Base-by-base conservation (phyloP, 2,888 invertebrate species). In the Agrenia bidenticulata region DNA sequence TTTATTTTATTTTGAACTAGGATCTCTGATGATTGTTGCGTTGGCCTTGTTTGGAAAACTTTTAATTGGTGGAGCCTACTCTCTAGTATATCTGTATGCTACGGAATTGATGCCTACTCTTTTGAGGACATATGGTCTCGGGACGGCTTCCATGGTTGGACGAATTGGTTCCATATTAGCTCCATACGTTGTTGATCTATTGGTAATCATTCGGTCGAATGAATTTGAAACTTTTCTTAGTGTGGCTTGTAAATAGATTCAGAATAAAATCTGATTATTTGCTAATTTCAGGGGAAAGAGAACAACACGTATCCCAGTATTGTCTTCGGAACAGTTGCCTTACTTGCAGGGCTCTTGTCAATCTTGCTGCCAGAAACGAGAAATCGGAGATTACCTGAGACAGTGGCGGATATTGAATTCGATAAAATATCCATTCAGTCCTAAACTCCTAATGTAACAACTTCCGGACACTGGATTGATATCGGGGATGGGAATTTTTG, bases 71-170 rank as follows among this genome's bases (percentile, higher is more conserved):
- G 68, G 73, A 41, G 74, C 74, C 1, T 76, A 76, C 42, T 70
- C 74, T 1, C 59, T 76, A 4, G 66, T 76, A 2, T 76, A 76
- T 45, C 62, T 76, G 1, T 76, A 76, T 32, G 76, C 76, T 9
- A 74, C 76, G 1, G 76, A 76, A 60, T 50, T 76, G 7, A 69
- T 73, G 63, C 75, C 75, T 1, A 75, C 75, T 13, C 65, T 75
- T n/a, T 45, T 75, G 17, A 39, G 75, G 56, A 73, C 75, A n/a
- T 73, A 72, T 50, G 75, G 75, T 15, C 61, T 75, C 0, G 73
- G 75, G 45, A 72, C 73, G 1, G 69, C 75, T 1, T 73, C 73
- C 5, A 73, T 75, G 75, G 69, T 73, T 51, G 73, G 73, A 17
- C 63, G 75, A 50, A 61, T 75, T 23, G 75, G 75, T 15, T 73